phyloP scores from a whole-genome alignment of 2,797 vertebrate genomes.

The Falco peregrinus region DNA sequence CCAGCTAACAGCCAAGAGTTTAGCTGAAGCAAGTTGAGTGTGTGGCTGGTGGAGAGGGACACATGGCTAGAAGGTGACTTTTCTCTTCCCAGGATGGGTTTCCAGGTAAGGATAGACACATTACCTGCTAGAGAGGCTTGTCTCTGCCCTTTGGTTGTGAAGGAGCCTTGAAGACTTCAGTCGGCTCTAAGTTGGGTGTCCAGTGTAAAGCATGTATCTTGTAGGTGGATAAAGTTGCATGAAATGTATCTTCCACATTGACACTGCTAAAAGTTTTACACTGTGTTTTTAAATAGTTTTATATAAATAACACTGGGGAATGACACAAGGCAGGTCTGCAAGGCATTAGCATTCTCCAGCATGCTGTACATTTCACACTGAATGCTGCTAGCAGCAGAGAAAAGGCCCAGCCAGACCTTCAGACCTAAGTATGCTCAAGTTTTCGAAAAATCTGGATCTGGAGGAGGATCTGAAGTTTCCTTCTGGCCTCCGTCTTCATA shows the following conservation, averaged over 20 bases:
- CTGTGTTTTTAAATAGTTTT: slow-evolving; percentile 37
- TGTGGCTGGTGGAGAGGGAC: background rate
- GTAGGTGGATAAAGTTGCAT: background rate
- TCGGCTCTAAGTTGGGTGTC: background rate
- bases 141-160: background rate
- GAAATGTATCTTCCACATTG: background rate
- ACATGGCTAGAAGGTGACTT: background rate
- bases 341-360: background rate
- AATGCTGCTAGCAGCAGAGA: slow-evolving; percentile 2
- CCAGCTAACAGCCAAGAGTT: background rate
- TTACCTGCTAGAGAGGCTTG: background rate
- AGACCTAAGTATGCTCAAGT: background rate
- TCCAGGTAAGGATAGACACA: background rate
- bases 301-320: background rate
- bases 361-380: background rate
- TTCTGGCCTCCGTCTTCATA: background rate
- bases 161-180: background rate
- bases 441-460: slow-evolving; percentile 11
- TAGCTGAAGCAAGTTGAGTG: background rate
- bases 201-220: background rate
- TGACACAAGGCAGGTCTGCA: slow-evolving; percentile 30
- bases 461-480: slow-evolving; percentile 29
- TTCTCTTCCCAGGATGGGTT: background rate
- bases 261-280: background rate
- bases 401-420: slow-evolving; percentile 7